These are phyloP conservation scores for Pica pica DNA, from an alignment of 2,113 vertebrate species.

Conservation along the genomic window DNA sequence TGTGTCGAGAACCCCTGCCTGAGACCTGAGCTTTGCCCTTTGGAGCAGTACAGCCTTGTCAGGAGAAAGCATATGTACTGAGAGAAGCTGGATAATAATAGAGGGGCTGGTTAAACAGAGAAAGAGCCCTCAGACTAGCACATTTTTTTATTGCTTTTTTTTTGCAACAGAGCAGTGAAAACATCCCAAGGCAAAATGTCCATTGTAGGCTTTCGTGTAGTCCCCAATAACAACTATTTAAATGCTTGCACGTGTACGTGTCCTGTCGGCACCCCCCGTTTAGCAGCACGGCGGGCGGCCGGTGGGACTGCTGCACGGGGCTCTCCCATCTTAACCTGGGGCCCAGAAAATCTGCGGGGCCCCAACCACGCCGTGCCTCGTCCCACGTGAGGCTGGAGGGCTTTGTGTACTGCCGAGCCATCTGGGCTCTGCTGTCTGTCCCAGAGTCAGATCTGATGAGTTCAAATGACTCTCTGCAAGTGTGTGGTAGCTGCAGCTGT, in stretches of 20 bases:
- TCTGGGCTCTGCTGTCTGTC: background rate
- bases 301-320: fast-evolving
- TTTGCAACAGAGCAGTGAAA: background rate
- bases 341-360: background rate
- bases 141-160: constrained; percentile 27
- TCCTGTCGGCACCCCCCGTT: background rate
- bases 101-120: constrained; percentile 2
- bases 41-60: background rate
- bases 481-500: constrained; percentile 35
- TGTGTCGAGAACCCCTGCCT: fast-evolving
- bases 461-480: constrained; percentile 5
- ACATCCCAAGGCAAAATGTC: constrained; percentile 25
- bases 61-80: background rate
- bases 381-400: background rate
- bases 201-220: constrained; percentile 6
- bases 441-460: background rate
- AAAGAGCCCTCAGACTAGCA: constrained; percentile 2
- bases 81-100: background rate
- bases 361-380: background rate
- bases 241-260: background rate
- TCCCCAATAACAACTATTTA: background rate
- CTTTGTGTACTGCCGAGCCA: background rate
- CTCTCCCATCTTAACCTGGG: background rate
- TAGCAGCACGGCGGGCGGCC: fast-evolving
- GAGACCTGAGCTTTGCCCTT: background rate